Base-by-base conservation (phyloP, 2,113 vertebrate genomes). In the Typhlomys cinereus region DNA sequence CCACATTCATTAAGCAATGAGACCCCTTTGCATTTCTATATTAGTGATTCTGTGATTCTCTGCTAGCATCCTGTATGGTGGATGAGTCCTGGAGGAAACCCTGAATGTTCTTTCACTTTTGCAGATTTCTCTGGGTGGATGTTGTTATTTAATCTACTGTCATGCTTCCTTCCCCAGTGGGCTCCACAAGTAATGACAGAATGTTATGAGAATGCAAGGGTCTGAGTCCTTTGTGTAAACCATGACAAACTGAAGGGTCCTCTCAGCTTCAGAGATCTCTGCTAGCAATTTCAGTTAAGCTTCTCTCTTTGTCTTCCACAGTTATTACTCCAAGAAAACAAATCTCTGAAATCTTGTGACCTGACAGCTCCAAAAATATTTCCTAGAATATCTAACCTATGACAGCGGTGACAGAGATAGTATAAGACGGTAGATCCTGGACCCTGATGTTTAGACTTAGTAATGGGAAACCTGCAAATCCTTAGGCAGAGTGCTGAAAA, bases 221-320 rank as follows among this genome's bases (percentile, higher is more conserved):
- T 71, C 15, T 85, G 57, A 69, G 25, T 87, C 4, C 36, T 74
- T 34, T 83, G 31, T 21, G 61, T 41, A 90, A 76, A 73, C 12
- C 64, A 83, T n/a, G 36, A 78, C 39, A 78, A 81, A 64, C 29
- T 46, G 34, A 86, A 84, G 7, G 4, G 27, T 61, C 44, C 52
- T 39, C 44, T 75, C 18, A 14, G 25, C 13, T 75, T 88, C 57
- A 31, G 20, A 52, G 10, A 34, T 25, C 36, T 64, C 27, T 89
- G 11, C 23, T 27, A 84, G 18, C 18, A 3, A 73, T 52, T 85
- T 86, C 7, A 50, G 10, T 36, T 76, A 74, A 89, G 4, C 27
- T 88, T 88, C 44, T 92, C 25, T 29, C 64, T 66, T 57, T 86
- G 13, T 74, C n/a, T 66, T 79, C 69, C 36, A 76, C 13, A 23